phyloP scores from a whole-genome alignment of 30 jellyfish, hydroid and myxozoan species.

The Phacellophora camtschatica region DNA sequence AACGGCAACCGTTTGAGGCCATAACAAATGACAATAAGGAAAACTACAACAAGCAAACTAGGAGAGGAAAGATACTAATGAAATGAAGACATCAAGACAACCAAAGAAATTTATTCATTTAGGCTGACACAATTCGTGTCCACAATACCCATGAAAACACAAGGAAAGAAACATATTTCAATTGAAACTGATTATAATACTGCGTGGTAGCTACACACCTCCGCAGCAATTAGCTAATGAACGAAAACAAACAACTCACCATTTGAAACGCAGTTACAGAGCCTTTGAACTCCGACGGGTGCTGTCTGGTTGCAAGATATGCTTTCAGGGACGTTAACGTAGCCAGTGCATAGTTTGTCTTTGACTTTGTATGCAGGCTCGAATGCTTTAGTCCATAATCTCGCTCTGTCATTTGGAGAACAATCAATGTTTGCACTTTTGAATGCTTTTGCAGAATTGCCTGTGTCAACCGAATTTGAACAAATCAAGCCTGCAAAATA shows the following conservation, averaged over 20 bases:
- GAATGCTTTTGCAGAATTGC: slow-evolving; percentile 20
- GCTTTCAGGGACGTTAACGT: slow-evolving; percentile 15
- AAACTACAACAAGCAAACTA: too few relatives aligned
- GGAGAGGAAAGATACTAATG: too few relatives aligned
- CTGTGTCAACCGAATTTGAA: slow-evolving; percentile 26
- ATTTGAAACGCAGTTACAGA: slow-evolving; percentile 49
- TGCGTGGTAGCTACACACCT: too few relatives aligned
- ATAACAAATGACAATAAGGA: too few relatives aligned
- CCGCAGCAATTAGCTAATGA: too few relatives aligned
- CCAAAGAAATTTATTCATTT: too few relatives aligned
- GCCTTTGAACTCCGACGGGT: slow-evolving; percentile 34
- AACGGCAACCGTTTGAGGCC: too few relatives aligned
- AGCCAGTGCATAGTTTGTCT: slow-evolving; percentile 28
- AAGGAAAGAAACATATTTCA: too few relatives aligned
- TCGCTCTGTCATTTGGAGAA: slow-evolving; percentile 14
- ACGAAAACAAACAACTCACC: slow-evolving; percentile 30
- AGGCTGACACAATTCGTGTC: too few relatives aligned
- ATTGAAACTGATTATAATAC: too few relatives aligned
- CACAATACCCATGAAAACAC: too few relatives aligned
- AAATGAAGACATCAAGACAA: too few relatives aligned
- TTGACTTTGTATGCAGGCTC: slow-evolving; percentile 10
- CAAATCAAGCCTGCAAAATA: slow-evolving; percentile 22
- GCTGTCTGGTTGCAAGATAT: slow-evolving; percentile 13
- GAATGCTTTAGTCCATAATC: slow-evolving; percentile 15
- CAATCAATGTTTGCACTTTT: not conserved